Base-by-base conservation (phyloP, 2,797 vertebrate genomes). In the Astyanax mexicanus region DNA sequence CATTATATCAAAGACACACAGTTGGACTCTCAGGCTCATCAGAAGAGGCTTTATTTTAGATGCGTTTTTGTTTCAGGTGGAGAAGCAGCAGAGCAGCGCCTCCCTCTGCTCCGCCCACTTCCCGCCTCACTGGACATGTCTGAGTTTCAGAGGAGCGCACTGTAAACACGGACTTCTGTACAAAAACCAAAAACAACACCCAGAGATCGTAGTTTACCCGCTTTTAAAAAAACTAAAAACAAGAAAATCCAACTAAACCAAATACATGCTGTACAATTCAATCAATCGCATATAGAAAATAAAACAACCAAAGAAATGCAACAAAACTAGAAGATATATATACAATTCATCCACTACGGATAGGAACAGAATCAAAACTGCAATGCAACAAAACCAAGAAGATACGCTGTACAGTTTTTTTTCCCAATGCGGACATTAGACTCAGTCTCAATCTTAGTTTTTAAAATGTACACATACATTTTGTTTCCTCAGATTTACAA, bases 91-190 rank as follows among this genome's bases (percentile, higher is more conserved):
- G 71, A 38, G 51, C 70, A 29, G 47, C 51, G 61, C 77, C 65
- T 29, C 58, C 17, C 6, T 55, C 52, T 70, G 58, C 61, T 55
- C 65, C 49, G 35, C 64, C 75, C 5, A 19, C 32, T 60, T 71
- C 37, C 77, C 84, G 82, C 86, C 83, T 86, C 80, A 87, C 25
- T 38, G 74, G 8, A 84, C 74, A 80, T 74, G 62, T 84, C 86
- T 81, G 83, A 87, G 47, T 79, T 81, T 85, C 70, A 86, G 78
- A 82, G 86, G 87, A 84, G 84, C 85, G 79, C 82, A 91, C 81
- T 91, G 89, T 92, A 92, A 93, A 92, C 91, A 92, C 88, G 83
- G 84, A 93, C 88, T 89, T 91, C 89, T 92, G 88, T 92, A 92
- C 92, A 92, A 92, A 85, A 87, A 84, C 69, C 80, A 72, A 86